Conservation (phyloP, 1,140 invertebrate species). For the Nasonia longicornis region DNA sequence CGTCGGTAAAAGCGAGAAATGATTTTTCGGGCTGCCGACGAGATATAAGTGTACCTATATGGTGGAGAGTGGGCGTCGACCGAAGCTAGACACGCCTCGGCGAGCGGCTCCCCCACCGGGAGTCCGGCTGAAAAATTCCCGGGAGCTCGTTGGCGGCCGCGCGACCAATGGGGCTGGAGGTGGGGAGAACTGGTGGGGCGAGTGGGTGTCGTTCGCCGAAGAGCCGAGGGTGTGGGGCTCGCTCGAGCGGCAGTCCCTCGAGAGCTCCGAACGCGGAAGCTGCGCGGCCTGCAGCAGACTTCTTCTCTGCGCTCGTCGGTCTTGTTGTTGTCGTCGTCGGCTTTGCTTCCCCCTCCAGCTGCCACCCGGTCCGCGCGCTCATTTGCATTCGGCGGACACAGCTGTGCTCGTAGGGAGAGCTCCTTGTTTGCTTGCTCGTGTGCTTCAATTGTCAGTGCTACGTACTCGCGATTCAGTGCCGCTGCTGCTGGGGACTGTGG, state of each 20-base stretch:
- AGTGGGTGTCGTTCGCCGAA: constrained; percentile 34
- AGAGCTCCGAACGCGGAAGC: constrained; percentile 57
- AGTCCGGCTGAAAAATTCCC: background rate
- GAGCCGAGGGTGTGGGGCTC: constrained; percentile 55
- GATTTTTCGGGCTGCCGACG: constrained; percentile 4
- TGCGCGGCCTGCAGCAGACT: constrained; percentile 18
- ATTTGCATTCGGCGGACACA: background rate
- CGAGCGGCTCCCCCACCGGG: background rate
- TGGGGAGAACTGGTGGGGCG: constrained; percentile 23
- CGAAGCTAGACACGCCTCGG: background rate
- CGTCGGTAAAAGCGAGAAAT: constrained; percentile 43
- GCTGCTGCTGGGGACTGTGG: background rate
- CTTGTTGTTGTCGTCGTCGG: background rate
- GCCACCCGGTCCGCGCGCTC: too few relatives aligned
- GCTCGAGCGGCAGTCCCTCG: constrained; percentile 54
- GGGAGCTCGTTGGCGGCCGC: background rate
- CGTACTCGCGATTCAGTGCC: background rate
- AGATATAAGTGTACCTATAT: too few relatives aligned
- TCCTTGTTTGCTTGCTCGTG: background rate
- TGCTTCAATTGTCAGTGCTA: constrained; percentile 8
- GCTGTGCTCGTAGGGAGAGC: background rate
- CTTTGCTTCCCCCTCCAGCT: background rate
- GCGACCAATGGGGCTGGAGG: background rate
- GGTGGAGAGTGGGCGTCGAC: background rate
- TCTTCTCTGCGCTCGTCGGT: background rate